Evolutionary conservation across 1,140 invertebrate species (phyloP).

Genomic region (Nilaparvata lugens): DNA sequence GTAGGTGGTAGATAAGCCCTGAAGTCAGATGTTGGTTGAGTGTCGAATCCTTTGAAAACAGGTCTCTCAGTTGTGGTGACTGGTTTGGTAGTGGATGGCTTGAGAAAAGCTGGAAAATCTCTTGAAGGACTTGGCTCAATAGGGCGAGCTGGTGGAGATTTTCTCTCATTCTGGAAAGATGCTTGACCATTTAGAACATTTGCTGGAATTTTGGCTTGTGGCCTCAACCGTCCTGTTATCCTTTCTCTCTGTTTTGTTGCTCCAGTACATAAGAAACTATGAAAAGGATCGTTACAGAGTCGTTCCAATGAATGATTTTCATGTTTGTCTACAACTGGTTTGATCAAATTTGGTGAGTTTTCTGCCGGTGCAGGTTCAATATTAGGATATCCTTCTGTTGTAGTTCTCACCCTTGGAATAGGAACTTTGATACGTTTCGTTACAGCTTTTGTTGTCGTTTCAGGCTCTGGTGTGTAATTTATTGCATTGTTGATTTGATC

Average conservation of each 20-base stretch:
- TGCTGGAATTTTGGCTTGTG: neutral
- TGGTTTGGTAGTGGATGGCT: too few relatives aligned
- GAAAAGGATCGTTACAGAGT: neutral
- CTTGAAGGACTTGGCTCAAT: too few relatives aligned
- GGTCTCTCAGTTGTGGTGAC: too few relatives aligned
- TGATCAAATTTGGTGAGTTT: neutral
- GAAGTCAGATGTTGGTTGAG: too few relatives aligned
- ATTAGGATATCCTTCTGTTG: neutral
- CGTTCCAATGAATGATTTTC: neutral
- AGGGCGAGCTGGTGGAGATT: neutral
- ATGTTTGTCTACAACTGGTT: neutral
- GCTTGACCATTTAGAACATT: neutral
- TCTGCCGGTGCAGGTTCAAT: neutral
- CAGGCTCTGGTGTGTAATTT: too few relatives aligned
- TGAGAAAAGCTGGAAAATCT: too few relatives aligned
- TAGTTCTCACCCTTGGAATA: too few relatives aligned
- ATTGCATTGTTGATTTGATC: too few relatives aligned
- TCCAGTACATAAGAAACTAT: neutral
- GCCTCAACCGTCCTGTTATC: neutral
- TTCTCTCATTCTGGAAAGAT: neutral
- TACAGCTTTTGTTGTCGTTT: too few relatives aligned
- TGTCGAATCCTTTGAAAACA: too few relatives aligned
- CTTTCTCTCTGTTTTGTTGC: neutral
- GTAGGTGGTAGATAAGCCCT: too few relatives aligned
- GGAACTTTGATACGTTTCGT: too few relatives aligned